phyloP scores from a whole-genome alignment of 2,797 vertebrate genomes.

The Melanogrammus aeglefinus region DNA sequence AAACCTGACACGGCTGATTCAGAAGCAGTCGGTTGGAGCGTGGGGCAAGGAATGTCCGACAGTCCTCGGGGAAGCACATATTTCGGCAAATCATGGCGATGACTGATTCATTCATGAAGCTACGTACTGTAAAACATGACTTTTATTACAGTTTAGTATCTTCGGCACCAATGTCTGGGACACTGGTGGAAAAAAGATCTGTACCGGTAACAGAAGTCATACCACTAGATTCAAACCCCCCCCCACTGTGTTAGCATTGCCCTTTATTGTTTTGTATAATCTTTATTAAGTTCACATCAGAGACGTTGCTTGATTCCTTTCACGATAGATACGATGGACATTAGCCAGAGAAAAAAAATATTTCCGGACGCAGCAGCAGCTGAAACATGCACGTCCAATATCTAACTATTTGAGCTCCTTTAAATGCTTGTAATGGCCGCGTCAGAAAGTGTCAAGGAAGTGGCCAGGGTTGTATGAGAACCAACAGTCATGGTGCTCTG shows the following conservation, averaged over 20 bases:
- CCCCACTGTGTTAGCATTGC: too few species aligned
- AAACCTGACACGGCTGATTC: not conserved
- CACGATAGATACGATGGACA: too few species aligned
- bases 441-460: not conserved
- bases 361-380: too few species aligned
- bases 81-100: not conserved
- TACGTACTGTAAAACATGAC: not conserved
- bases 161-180: not conserved
- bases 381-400: not conserved
- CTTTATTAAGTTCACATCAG: not conserved
- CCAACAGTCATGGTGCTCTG: not conserved
- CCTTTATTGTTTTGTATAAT: too few species aligned
- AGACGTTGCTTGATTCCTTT: not conserved
- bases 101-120: not conserved
- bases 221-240: too few species aligned
- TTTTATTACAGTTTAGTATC: not conserved
- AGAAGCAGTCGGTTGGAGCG: not conserved
- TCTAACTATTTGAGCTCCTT: not conserved
- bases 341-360: too few species aligned
- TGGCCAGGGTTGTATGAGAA: not conserved
- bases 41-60: not conserved
- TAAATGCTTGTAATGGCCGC: not conserved
- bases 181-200: not conserved
- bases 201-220: not conserved
- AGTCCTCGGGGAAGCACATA: not conserved